Percentiles rank a stretch among this genome's conserved stretches.
These are phyloP conservation scores for Drosophila affinis DNA, from an alignment of 2,888 invertebrate genomes.

Conservation along the genomic window DNA sequence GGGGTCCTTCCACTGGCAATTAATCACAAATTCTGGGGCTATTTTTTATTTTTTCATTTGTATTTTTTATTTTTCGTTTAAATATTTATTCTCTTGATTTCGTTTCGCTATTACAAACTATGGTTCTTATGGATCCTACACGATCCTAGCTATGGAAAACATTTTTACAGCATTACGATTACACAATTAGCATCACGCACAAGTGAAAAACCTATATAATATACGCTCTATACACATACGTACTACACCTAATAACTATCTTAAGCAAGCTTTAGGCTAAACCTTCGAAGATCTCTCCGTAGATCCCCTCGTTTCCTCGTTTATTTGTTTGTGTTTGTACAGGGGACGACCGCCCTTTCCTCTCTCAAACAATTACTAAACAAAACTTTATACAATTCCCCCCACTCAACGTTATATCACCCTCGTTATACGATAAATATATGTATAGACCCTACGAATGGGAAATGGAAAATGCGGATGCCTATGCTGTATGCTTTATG, in stretches of 20 bases:
- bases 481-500: conserved; percentile 67
- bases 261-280: not conserved
- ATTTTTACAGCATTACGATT: conserved; percentile 71
- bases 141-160: conserved; percentile 17
- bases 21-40: conserved; percentile 61
- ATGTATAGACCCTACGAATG: not conserved
- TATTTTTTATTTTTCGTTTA: conserved; percentile 30
- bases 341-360: conserved; percentile 33
- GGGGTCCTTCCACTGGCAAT: conserved; percentile 49
- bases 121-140: conserved; percentile 27
- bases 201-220: conserved; percentile 47
- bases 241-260: conserved; percentile 37
- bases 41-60: conserved; percentile 39
- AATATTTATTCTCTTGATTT: conserved; percentile 66
- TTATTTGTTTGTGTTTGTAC: conserved; percentile 47
- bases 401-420: not conserved
- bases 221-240: conserved; percentile 32
- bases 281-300: not conserved
- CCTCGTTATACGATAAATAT: not conserved
- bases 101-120: conserved; percentile 77
- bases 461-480: conserved; percentile 30
- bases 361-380: conserved; percentile 63
- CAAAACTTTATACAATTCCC: conserved; percentile 69
- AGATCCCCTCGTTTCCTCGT: not conserved
- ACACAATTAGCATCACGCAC: conserved; percentile 71